phyloP scores from a whole-genome alignment of 53 echinoderm and acorn worm genomes.

The Mesocentrotus franciscanus region DNA sequence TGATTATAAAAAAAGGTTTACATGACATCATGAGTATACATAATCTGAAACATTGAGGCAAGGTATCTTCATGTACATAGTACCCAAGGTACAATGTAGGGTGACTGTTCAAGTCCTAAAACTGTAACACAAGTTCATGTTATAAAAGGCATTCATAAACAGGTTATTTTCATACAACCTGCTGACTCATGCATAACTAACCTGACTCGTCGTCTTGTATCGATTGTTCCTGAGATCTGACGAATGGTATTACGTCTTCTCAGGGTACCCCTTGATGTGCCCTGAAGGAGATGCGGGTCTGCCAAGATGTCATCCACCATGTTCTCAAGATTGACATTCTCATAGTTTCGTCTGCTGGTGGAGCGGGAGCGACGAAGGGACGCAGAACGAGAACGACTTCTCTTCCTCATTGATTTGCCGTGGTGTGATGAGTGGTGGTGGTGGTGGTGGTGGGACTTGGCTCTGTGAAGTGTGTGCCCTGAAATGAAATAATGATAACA shows the following conservation, averaged over 20 bases:
- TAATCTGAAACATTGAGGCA: no score
- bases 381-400: slow-evolving; percentile 39
- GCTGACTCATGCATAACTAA: slow-evolving; percentile 48
- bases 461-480: slow-evolving; percentile 77
- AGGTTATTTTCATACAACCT: background rate
- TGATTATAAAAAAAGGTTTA: no score
- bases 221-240: slow-evolving; percentile 84
- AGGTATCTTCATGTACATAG: no score
- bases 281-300: slow-evolving; percentile 67
- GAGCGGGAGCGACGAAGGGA: slow-evolving; percentile 70
- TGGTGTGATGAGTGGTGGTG: slow-evolving; percentile 58
- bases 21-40: no score
- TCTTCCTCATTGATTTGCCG: slow-evolving; percentile 24
- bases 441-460: slow-evolving; percentile 53
- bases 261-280: slow-evolving; percentile 68
- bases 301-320: slow-evolving; percentile 87
- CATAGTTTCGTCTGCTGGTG: slow-evolving; percentile 58
- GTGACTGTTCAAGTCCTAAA: no score
- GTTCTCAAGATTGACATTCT: slow-evolving; percentile 73
- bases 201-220: slow-evolving; percentile 89
- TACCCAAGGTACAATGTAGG: no score
- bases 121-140: no score
- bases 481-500: background rate
- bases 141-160: no score
- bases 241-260: slow-evolving; percentile 83